These are phyloP conservation scores for Antitype chi DNA, from an alignment of 2,888 invertebrate species.

Conservation along the genomic window DNA sequence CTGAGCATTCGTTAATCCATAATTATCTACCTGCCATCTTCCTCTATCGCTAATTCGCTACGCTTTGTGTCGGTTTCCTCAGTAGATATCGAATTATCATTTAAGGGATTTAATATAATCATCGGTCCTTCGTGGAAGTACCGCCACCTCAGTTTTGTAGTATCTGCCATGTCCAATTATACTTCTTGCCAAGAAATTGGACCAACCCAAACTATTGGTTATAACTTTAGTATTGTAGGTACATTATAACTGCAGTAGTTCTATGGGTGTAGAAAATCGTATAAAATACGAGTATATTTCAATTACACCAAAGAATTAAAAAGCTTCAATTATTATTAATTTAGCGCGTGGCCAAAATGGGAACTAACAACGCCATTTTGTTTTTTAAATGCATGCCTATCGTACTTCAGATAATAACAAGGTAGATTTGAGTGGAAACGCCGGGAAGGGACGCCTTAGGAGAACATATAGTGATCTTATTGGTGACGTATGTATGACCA, in stretches of 20 bases:
- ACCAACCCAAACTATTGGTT: not conserved
- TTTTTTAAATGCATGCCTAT: not conserved
- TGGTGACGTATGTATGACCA: not conserved
- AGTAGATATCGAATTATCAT: not conserved
- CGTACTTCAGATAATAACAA: not conserved
- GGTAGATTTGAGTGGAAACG: not conserved
- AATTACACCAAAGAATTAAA: not conserved
- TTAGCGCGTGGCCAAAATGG: not conserved
- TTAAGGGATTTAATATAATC: not conserved
- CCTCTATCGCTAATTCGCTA: not conserved
- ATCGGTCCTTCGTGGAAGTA: conserved; percentile 4
- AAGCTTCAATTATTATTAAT: not conserved
- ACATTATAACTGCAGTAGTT: not conserved
- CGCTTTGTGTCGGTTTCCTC: not conserved
- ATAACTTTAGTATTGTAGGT: not conserved
- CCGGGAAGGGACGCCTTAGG: not conserved
- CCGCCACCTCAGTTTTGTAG: not conserved
- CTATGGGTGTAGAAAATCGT: not conserved
- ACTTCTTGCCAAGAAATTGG: conserved; percentile 16
- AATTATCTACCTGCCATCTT: not conserved
- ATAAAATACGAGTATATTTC: not conserved
- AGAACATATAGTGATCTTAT: not conserved
- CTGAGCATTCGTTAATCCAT: not conserved
- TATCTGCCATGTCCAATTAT: conserved; percentile 18
- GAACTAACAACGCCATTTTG: not conserved